Percentiles rank a stretch among this genome's conserved stretches.
Evolutionary conservation across 2,797 vertebrate genomes (phyloP).

Genomic region (Microchirus variegatus): DNA sequence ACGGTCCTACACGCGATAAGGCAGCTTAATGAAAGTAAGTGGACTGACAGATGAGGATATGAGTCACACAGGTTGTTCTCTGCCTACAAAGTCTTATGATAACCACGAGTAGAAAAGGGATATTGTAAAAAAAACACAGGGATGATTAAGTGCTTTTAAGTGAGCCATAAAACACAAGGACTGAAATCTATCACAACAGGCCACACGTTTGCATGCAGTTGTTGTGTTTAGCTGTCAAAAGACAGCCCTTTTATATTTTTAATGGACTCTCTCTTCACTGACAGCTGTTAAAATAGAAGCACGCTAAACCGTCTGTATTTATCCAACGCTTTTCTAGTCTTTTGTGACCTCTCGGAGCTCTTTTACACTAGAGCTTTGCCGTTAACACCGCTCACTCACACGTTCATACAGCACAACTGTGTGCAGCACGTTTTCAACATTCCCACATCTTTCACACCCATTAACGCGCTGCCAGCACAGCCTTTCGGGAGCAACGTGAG

Average conservation of each 20-base stretch:
- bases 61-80: slow-evolving; percentile 2
- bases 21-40: slow-evolving; percentile 30
- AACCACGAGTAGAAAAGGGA: slow-evolving; percentile 10
- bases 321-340: no score
- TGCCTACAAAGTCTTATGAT: slow-evolving; percentile 2
- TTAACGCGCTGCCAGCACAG: no score
- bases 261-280: slow-evolving; percentile 25
- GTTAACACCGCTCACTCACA: no score
- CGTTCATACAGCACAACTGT: no score
- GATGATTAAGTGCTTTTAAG: slow-evolving; percentile 4
- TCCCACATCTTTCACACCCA: no score
- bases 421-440: no score
- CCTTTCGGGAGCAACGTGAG: no score
- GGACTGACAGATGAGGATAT: slow-evolving; percentile 11
- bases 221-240: neutral
- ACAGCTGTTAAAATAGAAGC: slow-evolving; percentile 16
- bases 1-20: slow-evolving; percentile 86
- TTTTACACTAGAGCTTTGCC: no score
- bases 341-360: no score
- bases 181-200: slow-evolving; percentile 1
- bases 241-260: slow-evolving; percentile 6
- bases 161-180: slow-evolving; percentile 20
- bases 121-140: slow-evolving; percentile 2
- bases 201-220: slow-evolving; percentile 11
- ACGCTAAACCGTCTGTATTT: no score